These are phyloP conservation scores for Lethrus apterus DNA, from an alignment of 1,140 invertebrate genomes.

Conservation along the genomic window DNA sequence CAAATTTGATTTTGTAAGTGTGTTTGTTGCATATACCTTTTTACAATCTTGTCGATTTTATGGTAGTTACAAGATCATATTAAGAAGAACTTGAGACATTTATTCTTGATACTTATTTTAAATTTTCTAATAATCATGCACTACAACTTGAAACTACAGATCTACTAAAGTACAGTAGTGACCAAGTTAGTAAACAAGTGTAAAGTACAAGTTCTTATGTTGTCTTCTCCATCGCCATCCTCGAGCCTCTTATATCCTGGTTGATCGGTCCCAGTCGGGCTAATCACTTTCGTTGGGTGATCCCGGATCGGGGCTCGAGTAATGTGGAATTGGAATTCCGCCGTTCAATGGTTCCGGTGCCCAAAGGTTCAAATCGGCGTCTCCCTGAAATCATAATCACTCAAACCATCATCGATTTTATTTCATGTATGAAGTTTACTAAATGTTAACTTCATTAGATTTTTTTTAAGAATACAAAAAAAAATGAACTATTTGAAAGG, in stretches of 20 bases:
- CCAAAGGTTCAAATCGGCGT: constrained; percentile 41
- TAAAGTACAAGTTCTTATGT: background rate
- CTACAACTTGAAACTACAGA: too few relatives aligned
- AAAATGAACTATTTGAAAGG: too few relatives aligned
- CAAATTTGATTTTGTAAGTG: too few relatives aligned
- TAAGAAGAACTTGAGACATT: too few relatives aligned
- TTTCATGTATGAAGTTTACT: constrained; percentile 1
- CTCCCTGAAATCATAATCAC: constrained; percentile 33
- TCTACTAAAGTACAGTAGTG: too few relatives aligned
- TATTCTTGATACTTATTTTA: too few relatives aligned
- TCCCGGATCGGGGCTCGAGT: constrained; percentile 29
- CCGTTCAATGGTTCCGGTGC: constrained; percentile 30
- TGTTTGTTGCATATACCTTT: too few relatives aligned
- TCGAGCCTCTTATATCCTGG: constrained; percentile 33
- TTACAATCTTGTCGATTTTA: too few relatives aligned
- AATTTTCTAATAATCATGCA: too few relatives aligned
- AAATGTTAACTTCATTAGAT: too few relatives aligned
- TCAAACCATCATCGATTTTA: constrained; percentile 2
- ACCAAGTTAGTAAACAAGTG: background rate
- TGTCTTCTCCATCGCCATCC: background rate
- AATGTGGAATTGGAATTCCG: constrained; percentile 31
- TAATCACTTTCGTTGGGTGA: constrained; percentile 34
- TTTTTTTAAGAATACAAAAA: too few relatives aligned
- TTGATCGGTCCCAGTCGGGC: constrained; percentile 36
- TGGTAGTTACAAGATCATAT: too few relatives aligned